A percentile compares a stretch with the other conserved stretches of the same genome.
These are phyloP conservation scores for Potorous gilbertii DNA, from an alignment of 2,797 vertebrate genomes.

Conservation along the genomic window DNA sequence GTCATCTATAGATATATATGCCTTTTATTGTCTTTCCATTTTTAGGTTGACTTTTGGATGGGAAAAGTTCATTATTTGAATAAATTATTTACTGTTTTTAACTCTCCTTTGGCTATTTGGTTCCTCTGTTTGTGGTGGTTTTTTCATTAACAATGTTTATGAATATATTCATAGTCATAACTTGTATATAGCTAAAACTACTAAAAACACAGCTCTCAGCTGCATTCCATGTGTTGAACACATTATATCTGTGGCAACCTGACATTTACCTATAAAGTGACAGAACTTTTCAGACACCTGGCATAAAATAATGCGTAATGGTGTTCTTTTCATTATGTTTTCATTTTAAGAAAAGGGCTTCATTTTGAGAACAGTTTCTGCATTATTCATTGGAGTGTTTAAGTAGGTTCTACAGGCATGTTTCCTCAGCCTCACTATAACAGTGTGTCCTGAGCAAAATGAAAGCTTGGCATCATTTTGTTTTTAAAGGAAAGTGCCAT, in stretches of 20 bases:
- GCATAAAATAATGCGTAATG: constrained; percentile 16
- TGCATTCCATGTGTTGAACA: constrained; percentile 60
- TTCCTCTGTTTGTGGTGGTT: neutral
- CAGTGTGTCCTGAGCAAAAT: neutral
- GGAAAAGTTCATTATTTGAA: neutral
- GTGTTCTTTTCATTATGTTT: neutral
- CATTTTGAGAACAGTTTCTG: constrained; percentile 29
- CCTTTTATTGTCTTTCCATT: constrained; percentile 45
- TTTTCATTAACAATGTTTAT: constrained; percentile 38
- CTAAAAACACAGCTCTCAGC: constrained; percentile 63
- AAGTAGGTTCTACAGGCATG: neutral
- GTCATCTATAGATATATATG: constrained; percentile 33
- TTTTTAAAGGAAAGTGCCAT: constrained; percentile 17
- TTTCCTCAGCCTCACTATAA: neutral
- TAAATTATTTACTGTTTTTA: neutral
- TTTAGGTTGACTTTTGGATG: constrained; percentile 55
- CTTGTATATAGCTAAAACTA: constrained; percentile 62
- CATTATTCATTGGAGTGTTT: constrained; percentile 16
- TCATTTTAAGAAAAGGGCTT: neutral
- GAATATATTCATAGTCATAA: constrained; percentile 57
- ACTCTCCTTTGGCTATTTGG: neutral
- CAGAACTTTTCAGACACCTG: constrained; percentile 42
- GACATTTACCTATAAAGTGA: constrained; percentile 40
- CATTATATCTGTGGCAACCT: constrained; percentile 48
- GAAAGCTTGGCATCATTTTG: constrained; percentile 32